Percentiles rank a stretch among this genome's conserved stretches.
These are phyloP conservation scores for Lithobates pipiens DNA, from an alignment of 2,797 vertebrate genomes.

Conservation along the genomic window DNA sequence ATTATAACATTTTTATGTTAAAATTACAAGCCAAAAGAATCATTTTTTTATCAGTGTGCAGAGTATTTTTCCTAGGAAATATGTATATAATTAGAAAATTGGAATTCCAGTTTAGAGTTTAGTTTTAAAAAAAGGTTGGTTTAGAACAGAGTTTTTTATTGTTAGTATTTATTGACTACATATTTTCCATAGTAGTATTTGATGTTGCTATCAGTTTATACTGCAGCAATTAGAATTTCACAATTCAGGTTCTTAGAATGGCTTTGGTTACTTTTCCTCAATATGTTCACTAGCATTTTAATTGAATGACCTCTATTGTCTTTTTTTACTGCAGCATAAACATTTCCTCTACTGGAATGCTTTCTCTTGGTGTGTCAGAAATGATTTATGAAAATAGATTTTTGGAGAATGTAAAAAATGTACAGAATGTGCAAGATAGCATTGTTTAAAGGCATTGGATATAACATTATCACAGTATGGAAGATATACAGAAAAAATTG, in stretches of 20 bases:
- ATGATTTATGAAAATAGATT: conserved; percentile 1
- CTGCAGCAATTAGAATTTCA: neutral
- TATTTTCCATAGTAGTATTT: too few species aligned
- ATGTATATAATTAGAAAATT: neutral
- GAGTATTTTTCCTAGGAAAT: neutral
- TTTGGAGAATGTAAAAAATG: conserved; percentile 5
- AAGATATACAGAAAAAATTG: neutral
- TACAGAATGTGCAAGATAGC: conserved; percentile 6
- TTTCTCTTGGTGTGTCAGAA: neutral
- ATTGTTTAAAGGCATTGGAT: neutral
- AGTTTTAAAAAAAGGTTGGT: too few species aligned
- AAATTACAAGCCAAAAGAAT: too few species aligned
- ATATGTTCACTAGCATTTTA: neutral
- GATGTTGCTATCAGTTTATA: neutral
- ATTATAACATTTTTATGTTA: too few species aligned
- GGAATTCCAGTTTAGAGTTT: too few species aligned
- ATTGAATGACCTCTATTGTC: neutral
- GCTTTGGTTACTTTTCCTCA: neutral
- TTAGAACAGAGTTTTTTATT: neutral
- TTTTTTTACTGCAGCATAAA: neutral
- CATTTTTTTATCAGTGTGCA: too few species aligned
- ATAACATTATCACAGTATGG: neutral
- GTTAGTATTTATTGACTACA: neutral
- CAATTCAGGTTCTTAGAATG: neutral
- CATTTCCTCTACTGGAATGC: neutral